Percentiles rank a stretch among this genome's conserved stretches.
Conservation (phyloP, 23 tunicate genomes). For the Styela clava region DNA sequence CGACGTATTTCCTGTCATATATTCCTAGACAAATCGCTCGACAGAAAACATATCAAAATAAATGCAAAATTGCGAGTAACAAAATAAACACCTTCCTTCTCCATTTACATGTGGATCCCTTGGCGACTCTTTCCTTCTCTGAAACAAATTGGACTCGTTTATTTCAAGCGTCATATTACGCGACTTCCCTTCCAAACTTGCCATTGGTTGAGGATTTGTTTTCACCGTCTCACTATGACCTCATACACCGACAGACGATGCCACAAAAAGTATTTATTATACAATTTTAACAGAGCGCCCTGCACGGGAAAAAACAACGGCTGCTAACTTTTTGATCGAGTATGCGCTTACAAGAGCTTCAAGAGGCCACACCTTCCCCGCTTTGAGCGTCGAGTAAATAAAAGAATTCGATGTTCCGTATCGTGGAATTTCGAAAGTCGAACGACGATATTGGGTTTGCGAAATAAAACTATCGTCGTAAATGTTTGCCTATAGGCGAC, state of each 20-base stretch:
- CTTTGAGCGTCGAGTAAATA: neutral
- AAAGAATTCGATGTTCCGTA: neutral
- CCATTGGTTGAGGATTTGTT: conserved; percentile 1
- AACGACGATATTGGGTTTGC: neutral
- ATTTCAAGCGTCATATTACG: conserved; percentile 51
- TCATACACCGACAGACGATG: neutral
- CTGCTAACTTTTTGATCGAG: neutral
- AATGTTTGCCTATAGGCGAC: neutral
- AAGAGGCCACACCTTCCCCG: neutral
- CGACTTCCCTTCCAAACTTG: conserved; percentile 1
- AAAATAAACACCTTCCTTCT: neutral
- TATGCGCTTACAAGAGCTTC: neutral
- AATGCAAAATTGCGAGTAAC: no score
- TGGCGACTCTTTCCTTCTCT: conserved; percentile 57
- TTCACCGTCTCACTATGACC: no score
- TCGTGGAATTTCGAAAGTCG: neutral
- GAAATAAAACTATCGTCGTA: neutral
- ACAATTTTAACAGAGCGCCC: neutral
- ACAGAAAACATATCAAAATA: no score
- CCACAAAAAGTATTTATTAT: neutral
- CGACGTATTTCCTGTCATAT: no score
- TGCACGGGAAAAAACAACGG: neutral
- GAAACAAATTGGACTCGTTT: conserved; percentile 67
- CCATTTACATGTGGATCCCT: conserved; percentile 20
- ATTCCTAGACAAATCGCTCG: no score